Conservation (phyloP, 2,797 vertebrate genomes). For the Pseudochirops corinnae region DNA sequence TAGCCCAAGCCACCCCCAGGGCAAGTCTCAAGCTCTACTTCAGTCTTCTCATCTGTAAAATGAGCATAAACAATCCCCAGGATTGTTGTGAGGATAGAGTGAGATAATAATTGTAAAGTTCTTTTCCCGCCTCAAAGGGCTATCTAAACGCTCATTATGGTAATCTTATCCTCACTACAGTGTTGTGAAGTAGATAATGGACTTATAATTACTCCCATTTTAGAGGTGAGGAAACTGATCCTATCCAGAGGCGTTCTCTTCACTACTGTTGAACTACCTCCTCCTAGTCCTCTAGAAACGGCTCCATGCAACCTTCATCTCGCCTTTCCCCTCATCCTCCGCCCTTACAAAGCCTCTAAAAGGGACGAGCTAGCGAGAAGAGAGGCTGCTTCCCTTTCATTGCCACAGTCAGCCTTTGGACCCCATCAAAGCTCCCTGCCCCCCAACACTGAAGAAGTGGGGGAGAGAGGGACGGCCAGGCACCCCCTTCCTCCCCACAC, state of each 20-base stretch:
- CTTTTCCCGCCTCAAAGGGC: background rate
- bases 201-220: background rate
- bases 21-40: background rate
- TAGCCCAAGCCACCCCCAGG: background rate
- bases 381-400: background rate
- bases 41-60: background rate
- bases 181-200: background rate
- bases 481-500: background rate
- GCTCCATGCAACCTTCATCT: background rate
- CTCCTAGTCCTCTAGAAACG: background rate
- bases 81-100: background rate
- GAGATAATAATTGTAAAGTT: background rate
- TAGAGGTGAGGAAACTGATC: background rate
- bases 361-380: background rate
- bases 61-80: background rate
- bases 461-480: constrained; percentile 15
- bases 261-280: background rate
- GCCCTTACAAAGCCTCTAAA: background rate
- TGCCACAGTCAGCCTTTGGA: background rate
- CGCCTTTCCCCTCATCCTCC: background rate
- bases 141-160: background rate
- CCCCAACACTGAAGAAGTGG: background rate
- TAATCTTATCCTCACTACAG: background rate
- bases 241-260: background rate
- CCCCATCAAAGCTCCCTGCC: background rate